A percentile compares a stretch with the other conserved stretches of the same genome.
phyloP scores from a whole-genome alignment of 2,113 vertebrate species.

The Muntiacus muntjak region DNA sequence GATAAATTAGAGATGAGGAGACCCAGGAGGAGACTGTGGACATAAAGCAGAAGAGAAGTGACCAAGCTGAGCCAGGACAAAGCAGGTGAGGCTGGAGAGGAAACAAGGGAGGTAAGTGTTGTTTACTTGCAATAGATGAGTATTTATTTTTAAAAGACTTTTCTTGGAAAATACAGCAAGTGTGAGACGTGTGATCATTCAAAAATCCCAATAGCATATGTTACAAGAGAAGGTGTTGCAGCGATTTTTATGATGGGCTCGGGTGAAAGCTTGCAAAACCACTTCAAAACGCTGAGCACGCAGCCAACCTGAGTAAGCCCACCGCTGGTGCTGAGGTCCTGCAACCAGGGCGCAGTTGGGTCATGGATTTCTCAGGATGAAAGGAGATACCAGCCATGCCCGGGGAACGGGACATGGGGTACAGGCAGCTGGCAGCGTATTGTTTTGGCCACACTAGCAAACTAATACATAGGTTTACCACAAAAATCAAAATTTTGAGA shows the following conservation, averaged over 20 bases:
- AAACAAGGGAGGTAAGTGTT: neutral
- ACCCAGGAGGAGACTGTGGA: neutral
- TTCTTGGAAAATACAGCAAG: conserved; percentile 41
- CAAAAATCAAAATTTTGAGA: neutral
- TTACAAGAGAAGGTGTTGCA: conserved; percentile 27
- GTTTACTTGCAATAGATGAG: neutral
- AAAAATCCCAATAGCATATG: conserved; percentile 34
- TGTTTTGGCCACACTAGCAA: neutral
- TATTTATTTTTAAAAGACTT: conserved; percentile 42
- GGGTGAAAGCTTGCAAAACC: neutral
- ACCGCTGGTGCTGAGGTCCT: neutral
- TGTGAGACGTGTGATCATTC: conserved; percentile 38
- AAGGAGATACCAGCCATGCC: fast-evolving
- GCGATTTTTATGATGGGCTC: neutral
- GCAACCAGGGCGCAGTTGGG: fast-evolving
- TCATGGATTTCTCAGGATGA: neutral
- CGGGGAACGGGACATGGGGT: neutral
- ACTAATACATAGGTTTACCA: neutral
- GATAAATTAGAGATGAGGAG: neutral
- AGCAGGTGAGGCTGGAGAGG: neutral
- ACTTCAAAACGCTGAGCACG: neutral
- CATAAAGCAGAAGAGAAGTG: neutral
- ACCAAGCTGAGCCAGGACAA: neutral
- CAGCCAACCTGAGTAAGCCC: neutral
- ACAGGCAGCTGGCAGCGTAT: neutral